These are phyloP conservation scores for Archaeoteleia sp. DNA, from an alignment of 2,888 invertebrate genomes.

Conservation along the genomic window DNA sequence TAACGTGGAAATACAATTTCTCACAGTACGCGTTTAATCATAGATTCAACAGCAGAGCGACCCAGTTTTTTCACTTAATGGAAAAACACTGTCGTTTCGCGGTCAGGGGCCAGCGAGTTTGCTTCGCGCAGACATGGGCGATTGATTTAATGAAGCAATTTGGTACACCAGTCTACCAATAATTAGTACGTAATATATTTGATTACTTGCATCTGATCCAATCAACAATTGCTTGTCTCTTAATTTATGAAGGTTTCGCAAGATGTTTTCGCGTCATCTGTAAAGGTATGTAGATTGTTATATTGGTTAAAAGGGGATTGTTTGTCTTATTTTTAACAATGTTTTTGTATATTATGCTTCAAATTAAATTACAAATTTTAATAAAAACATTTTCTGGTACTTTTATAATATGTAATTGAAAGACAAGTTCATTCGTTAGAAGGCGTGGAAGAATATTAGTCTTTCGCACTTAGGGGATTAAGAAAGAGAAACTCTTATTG, in stretches of 20 bases:
- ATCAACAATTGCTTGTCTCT: conserved; percentile 6
- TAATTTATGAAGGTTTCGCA: conserved; percentile 30
- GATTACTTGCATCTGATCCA: conserved; percentile 6
- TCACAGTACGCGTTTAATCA: conserved; percentile 26
- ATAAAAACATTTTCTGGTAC: too few species aligned
- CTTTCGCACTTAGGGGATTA: too few species aligned
- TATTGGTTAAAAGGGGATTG: too few species aligned
- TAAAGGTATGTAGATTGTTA: too few species aligned
- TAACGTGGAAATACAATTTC: conserved; percentile 26
- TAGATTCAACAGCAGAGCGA: conserved; percentile 28
- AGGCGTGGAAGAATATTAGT: too few species aligned
- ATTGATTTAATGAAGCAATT: conserved; percentile 42
- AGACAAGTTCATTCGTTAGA: too few species aligned
- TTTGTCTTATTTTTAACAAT: too few species aligned
- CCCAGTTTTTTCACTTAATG: conserved; percentile 40
- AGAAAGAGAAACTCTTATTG: too few species aligned
- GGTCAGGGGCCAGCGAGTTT: conserved; percentile 30
- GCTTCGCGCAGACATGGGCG: conserved; percentile 25
- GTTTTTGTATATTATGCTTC: too few species aligned
- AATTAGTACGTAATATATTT: conserved; percentile 26
- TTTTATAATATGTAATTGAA: too few species aligned
- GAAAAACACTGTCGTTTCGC: conserved; percentile 39
- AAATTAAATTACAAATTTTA: too few species aligned
- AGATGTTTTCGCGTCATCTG: too few species aligned
- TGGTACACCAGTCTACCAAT: conserved; percentile 16